Conservation (phyloP, 2,888 invertebrate genomes). For the Myopa testacea region DNA sequence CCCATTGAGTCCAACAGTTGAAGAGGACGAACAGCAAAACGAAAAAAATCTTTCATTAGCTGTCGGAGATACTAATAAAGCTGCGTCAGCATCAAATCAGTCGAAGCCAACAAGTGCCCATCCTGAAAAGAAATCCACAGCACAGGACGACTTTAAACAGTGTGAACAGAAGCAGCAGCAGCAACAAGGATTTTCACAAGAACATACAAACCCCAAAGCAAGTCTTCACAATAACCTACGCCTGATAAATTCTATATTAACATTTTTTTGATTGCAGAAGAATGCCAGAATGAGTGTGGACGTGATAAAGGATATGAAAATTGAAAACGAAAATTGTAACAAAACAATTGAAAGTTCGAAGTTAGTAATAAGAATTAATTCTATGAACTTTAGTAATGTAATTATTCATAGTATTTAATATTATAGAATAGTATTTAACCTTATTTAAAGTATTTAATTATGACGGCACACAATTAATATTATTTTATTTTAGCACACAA, state of each 20-base stretch:
- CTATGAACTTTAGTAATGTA: no score
- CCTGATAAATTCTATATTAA: neutral
- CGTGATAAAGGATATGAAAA: conserved; percentile 63
- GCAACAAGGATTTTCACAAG: conserved; percentile 32
- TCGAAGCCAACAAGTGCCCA: neutral
- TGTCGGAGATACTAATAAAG: conserved; percentile 43
- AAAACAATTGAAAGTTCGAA: conserved; percentile 66
- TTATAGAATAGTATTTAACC: neutral
- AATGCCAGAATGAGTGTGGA: conserved; percentile 69
- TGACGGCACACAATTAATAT: neutral
- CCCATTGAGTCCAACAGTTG: conserved; percentile 62
- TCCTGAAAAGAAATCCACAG: conserved; percentile 38
- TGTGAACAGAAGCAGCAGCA: conserved; percentile 43
- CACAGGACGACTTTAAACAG: conserved; percentile 45
- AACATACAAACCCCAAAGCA: conserved; percentile 55
- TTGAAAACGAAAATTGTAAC: conserved; percentile 65
- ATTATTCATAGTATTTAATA: neutral
- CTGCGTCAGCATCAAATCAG: conserved; percentile 29
- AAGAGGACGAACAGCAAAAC: conserved; percentile 62
- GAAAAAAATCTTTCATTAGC: conserved; percentile 57
- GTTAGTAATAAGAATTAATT: conserved; percentile 51
- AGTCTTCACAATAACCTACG: conserved; percentile 29
- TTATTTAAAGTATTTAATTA: neutral
- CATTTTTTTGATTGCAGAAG: conserved; percentile 52
- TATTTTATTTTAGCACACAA: conserved; percentile 49